These are phyloP conservation scores for Otocyon megalotis DNA, from an alignment of 2,113 vertebrate species.

Conservation along the genomic window DNA sequence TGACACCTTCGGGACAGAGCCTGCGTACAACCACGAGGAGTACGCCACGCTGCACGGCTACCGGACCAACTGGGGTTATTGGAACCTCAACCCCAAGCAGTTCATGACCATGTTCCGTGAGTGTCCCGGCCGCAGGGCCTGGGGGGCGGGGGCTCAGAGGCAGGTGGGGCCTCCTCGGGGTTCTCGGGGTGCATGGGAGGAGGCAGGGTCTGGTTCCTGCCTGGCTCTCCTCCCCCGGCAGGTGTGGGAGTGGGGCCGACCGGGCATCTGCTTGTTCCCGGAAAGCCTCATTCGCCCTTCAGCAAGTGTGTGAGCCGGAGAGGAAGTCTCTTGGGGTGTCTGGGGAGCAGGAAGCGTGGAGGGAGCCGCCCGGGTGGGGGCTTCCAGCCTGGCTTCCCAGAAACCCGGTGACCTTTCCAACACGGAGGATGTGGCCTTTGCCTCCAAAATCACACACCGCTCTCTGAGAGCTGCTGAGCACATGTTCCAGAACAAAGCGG, in stretches of 20 bases:
- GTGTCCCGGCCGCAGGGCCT: slow-evolving; percentile 58
- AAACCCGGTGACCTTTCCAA: rapidly evolving
- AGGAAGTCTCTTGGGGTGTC: not conserved
- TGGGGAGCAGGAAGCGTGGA: not conserved
- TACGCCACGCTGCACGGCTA: slow-evolving; percentile 96
- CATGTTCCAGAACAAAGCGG: not conserved
- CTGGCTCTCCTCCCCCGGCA: not conserved
- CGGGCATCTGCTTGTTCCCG: not conserved
- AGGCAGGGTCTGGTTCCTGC: not conserved
- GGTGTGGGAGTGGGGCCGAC: rapidly evolving
- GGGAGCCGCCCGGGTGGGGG: rapidly evolving
- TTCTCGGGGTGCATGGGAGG: not conserved
- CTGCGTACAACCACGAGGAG: slow-evolving; percentile 97
- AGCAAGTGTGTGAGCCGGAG: not conserved
- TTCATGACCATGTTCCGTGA: slow-evolving; percentile 99
- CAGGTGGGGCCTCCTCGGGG: not conserved
- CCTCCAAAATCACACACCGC: not conserved
- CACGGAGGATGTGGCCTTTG: not conserved
- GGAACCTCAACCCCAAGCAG: slow-evolving; percentile 96
- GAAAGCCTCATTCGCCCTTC: not conserved
- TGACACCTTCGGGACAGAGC: slow-evolving; percentile 98
- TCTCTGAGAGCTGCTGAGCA: not conserved
- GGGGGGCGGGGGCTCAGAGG: rapidly evolving
- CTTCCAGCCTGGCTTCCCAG: not conserved
- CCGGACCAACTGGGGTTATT: slow-evolving; percentile 99